Percentiles rank a stretch among this genome's conserved stretches.
phyloP scores from a whole-genome alignment of 2,888 invertebrate species.

The Stictocephala bisonia region DNA sequence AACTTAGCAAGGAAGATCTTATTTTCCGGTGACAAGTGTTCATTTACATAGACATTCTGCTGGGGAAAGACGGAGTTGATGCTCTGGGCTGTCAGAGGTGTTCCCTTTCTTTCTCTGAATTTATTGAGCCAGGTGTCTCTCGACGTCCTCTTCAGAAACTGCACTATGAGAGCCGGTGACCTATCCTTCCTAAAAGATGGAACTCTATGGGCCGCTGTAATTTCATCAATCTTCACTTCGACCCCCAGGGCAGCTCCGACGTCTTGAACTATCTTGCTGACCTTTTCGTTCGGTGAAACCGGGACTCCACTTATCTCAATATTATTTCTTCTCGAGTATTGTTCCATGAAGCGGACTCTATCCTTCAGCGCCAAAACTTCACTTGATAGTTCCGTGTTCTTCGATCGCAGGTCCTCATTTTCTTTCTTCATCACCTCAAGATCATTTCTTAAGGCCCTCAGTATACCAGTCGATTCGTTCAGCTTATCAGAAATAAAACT shows the following conservation, averaged over 20 bases:
- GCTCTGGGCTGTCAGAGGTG: neutral
- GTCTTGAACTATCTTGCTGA: slow-evolving; percentile 20
- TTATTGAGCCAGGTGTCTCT: neutral
- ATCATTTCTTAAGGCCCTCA: neutral
- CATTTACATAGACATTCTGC: slow-evolving; percentile 9
- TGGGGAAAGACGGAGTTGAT: slow-evolving; percentile 5
- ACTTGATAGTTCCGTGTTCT: neutral
- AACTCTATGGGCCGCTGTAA: slow-evolving; percentile 11
- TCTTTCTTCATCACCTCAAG: neutral
- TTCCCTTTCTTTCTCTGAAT: neutral
- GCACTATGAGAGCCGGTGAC: slow-evolving; percentile 17
- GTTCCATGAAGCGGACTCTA: slow-evolving; percentile 5
- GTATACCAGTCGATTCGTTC: neutral
- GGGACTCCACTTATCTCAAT: slow-evolving; percentile 28
- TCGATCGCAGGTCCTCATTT: neutral
- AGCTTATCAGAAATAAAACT: no score
- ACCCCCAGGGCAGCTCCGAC: slow-evolving; percentile 27
- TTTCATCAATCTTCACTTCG: slow-evolving; percentile 2
- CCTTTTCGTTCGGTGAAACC: slow-evolving; percentile 3
- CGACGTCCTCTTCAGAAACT: neutral
- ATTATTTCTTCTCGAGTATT: slow-evolving; percentile 11
- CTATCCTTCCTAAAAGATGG: neutral
- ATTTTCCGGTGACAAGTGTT: slow-evolving; percentile 16
- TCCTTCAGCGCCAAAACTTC: neutral
- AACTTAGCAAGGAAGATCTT: slow-evolving; percentile 20